Conservation (phyloP, 2,888 invertebrate species). For the Catocala nupta region DNA sequence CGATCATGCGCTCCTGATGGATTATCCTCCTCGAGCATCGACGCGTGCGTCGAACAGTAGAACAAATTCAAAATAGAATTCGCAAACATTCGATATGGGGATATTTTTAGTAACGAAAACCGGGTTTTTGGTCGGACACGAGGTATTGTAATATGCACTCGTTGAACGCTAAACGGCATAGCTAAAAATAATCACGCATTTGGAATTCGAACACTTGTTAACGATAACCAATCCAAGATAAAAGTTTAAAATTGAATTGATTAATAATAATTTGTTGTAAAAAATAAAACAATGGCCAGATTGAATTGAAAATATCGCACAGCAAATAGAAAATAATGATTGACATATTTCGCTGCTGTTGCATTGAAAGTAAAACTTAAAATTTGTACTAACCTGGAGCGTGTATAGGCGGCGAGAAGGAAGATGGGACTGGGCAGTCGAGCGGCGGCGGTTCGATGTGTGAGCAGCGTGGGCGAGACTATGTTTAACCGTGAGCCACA, state of each 20-base stretch:
- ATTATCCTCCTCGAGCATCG: conserved; percentile 46
- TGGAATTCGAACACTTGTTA: conserved; percentile 63
- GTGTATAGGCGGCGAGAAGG: conserved; percentile 79
- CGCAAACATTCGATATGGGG: conserved; percentile 85
- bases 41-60: conserved; percentile 62
- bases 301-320: conserved; percentile 60
- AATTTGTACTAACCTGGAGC: conserved; percentile 78
- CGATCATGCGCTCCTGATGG: conserved; percentile 42
- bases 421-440: conserved; percentile 77
- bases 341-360: conserved; percentile 64
- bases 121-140: conserved; percentile 81
- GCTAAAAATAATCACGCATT: conserved; percentile 74
- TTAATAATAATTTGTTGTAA: conserved; percentile 11
- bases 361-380: conserved; percentile 52
- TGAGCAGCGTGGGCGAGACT: conserved; percentile 80
- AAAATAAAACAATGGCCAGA: conserved; percentile 28
- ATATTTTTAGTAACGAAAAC: conserved; percentile 85
- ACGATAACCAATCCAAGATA: conserved; percentile 53
- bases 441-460: conserved; percentile 62
- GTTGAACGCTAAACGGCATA: conserved; percentile 69
- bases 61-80: conserved; percentile 84
- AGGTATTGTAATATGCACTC: conserved; percentile 82
- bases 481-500: conserved; percentile 85
- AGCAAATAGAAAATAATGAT: conserved; percentile 52
- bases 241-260: conserved; percentile 34